Evolutionary conservation across 1,140 invertebrate species (phyloP), one percentile per base, ranked within the genome.

Genomic region (Teleopsis dalmanni): DNA sequence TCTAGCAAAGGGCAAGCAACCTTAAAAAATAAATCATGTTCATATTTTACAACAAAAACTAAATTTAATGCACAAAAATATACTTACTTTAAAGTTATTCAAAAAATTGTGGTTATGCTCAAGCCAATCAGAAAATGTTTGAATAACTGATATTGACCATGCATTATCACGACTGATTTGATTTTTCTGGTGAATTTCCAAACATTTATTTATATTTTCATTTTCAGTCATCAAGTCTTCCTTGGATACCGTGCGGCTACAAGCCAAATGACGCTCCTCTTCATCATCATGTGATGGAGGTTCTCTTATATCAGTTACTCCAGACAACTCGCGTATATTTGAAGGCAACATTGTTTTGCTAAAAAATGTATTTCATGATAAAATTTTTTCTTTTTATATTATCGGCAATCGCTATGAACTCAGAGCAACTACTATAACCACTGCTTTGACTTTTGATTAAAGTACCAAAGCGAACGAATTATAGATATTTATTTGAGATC

Each of bases 131-230:
- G 79, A 73, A 73, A 88, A 78, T 50, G 81, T 84, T 57, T 87
- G 84, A 52, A 87, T 87, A 14, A 87, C 73, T 48, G 84, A 77
- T 6, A 87, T 60, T 37, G 73, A 79, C 69, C 87, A 88, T 0
- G 85, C 85, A 76, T 87, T 88, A 57, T 86, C 85, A 2, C 74
- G 70, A 56, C 78, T 86, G 38, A 88, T 83, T 76, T 87, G 84
- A 40, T 71, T 71, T 16, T 62, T 63, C 34, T 67, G 60, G 43
- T 58, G 70, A 6, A 70, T 62, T 46, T 62, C 64, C 34, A 71
- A 36, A 31, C 67, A 70, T 33, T 57, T 56, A 5, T 57, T 55
- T 6, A 71, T 55, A 0, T 63, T 58, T 42, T 70, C 65, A 31
- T 65, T 62, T 8, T 70, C 60, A 44, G 67, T 63, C 9, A 66